Evolutionary conservation across 1,140 invertebrate species (phyloP), one percentile per base, ranked within the genome.

Genomic region (Cydia pomonella): DNA sequence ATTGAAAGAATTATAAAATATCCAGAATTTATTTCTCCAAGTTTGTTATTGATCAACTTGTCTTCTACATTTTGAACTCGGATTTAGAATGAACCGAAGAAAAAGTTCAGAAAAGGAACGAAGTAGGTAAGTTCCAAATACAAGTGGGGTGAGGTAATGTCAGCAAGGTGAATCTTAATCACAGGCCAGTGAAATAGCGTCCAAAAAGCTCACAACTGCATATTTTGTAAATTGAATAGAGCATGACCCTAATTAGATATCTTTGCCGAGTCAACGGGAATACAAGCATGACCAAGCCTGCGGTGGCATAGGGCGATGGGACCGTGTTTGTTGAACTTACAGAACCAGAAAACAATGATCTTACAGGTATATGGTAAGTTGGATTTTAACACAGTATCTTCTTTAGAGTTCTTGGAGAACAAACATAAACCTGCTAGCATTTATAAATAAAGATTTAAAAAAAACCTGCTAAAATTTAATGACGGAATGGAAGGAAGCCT

Each of bases 401-500:
- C 7, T 50, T 50, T 23, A 23, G 10, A 23, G 53, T 23, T 59
- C 53, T 59, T 23, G 21, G 7, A n/a, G n/a, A n/a, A n/a, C n/a
- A n/a, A n/a, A n/a, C n/a, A n/a, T n/a, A n/a, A n/a, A n/a, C n/a
- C n/a, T n/a, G n/a, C n/a, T n/a, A n/a, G n/a, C n/a, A n/a, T n/a
- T n/a, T n/a, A n/a, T n/a, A n/a, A n/a, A n/a, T n/a, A n/a, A n/a
- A n/a, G n/a, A n/a, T n/a, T n/a, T n/a, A n/a, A n/a, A n/a, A n/a
- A n/a, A n/a, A 59, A 59, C 53, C 53, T 59, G 18, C 21, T 18
- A 53, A 59, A 59, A 59, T 23, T 23, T 59, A 59, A 59, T 59
- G 53, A 59, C 53, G 53, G 53, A 38, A 38, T 9, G 33, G n/a
- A 50, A 50, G 47, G 47, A 59, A 59, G 53, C 53, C 53, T 21